Evolutionary conservation across 1,140 invertebrate genomes (phyloP).

Genomic region (Limonius californicus): DNA sequence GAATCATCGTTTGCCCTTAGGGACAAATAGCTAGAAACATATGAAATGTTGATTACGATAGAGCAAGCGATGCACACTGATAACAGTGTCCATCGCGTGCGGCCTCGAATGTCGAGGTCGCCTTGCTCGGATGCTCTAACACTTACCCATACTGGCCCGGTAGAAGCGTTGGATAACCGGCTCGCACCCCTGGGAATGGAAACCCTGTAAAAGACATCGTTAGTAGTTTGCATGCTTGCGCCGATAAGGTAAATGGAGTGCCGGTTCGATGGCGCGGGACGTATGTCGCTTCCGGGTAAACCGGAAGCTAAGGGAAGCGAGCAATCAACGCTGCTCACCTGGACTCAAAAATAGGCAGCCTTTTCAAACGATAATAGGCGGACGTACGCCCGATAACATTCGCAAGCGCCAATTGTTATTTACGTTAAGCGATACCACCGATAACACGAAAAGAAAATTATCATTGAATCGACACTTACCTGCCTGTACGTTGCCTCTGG

Average conservation of each 20-base stretch:
- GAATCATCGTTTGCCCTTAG: constrained; percentile 35
- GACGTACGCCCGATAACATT: neutral
- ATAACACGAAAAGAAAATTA: neutral
- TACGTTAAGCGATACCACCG: neutral
- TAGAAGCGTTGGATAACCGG: constrained; percentile 66
- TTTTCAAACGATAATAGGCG: neutral
- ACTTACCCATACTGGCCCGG: constrained; percentile 73
- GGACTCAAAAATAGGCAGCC: neutral
- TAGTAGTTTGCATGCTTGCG: constrained; percentile 8
- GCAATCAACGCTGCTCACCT: constrained; percentile 11
- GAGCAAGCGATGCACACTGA: constrained; percentile 28
- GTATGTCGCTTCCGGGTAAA: constrained; percentile 10
- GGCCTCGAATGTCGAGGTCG: neutral
- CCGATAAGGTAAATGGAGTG: constrained; percentile 25
- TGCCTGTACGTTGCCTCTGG: constrained; percentile 78
- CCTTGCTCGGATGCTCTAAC: constrained; percentile 12
- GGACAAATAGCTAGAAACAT: constrained; percentile 44
- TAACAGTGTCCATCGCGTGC: constrained; percentile 14
- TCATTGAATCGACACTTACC: constrained; percentile 54
- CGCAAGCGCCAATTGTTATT: neutral
- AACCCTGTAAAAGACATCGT: constrained; percentile 52
- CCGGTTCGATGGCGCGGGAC: constrained; percentile 25
- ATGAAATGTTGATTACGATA: constrained; percentile 41
- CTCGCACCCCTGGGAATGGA: constrained; percentile 60
- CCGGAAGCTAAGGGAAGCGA: constrained; percentile 2